Base-by-base conservation (phyloP, 2,888 invertebrate genomes). In the Melikaiella ostensackeni region DNA sequence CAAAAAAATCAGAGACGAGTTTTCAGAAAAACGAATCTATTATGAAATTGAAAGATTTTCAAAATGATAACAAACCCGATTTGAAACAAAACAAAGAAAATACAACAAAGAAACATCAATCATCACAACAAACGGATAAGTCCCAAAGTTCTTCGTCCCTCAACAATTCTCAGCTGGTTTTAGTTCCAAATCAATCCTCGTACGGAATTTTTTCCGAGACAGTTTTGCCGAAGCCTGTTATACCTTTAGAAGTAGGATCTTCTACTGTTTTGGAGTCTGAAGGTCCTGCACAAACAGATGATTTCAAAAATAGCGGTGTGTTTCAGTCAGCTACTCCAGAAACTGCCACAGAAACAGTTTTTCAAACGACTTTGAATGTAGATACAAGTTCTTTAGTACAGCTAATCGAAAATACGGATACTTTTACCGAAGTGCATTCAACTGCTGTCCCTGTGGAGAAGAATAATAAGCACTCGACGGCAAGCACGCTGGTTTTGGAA, bases 361-460 rank as follows among this genome's bases (percentile, higher is more conserved):
- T 83, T 66, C 81, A 85, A 75, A 88, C 89, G 13, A 91, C 89
- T 6, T 74, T 91, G 62, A 88, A 85, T 19, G 86, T 91, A 24
- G 91, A 90, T 59, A 90, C 90, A 4, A 91, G 89, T 77, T 91
- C 91, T 0, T 89, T 88, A 21, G 85, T 90, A 8, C 88, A 89
- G 61, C 83, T 89, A 2, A 90, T 91, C 81, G 89, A 89, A 77
- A 87, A 89, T 0, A 88, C 89, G 7, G 81, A 86, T 24, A 87
- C 86, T 1, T 85, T 79, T 11, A 46, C 82, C 13, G 76, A 85
- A 64, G 78, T 84, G 6, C 84, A 86, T 55, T 83, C 90, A 0
- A 87, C 87, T 2, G 76, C 81, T 21, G 64, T 82, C 50, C 77
- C 86, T 0, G 38, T 82, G 75, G 84, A 84, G 55, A 81, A 75